Conservation (phyloP, 2,888 invertebrate genomes). For the Eupithecia pulchellata region DNA sequence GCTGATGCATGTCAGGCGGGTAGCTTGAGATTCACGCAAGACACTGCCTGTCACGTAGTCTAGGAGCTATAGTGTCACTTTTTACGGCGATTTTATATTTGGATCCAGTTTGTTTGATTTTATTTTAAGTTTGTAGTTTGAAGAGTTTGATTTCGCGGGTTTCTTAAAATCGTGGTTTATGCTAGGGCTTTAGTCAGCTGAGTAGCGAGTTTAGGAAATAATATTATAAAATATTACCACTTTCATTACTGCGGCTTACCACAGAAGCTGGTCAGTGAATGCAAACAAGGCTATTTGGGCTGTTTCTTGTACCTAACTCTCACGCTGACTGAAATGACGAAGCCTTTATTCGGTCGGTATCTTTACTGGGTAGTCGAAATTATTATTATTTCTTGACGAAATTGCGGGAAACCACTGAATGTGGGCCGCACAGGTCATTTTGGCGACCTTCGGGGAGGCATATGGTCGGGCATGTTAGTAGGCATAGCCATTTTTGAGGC, state of each 20-base stretch:
- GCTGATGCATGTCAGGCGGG: constrained; percentile 38
- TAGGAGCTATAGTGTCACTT: constrained; percentile 5
- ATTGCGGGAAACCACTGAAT: neutral
- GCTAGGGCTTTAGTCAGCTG: neutral
- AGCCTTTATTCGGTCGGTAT: neutral
- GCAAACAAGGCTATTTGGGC: neutral
- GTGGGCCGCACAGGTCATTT: neutral
- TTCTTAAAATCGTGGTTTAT: neutral
- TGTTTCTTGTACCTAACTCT: neutral
- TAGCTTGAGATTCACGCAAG: constrained; percentile 64
- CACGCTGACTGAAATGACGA: neutral
- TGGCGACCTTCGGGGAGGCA: neutral
- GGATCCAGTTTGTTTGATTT: too few species aligned
- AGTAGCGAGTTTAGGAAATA: neutral
- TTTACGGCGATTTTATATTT: neutral
- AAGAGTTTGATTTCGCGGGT: constrained; percentile 47
- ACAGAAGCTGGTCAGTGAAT: neutral
- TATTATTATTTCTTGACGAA: neutral
- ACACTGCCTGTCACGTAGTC: constrained; percentile 72
- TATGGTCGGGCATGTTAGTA: too few species aligned
- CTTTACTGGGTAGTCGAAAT: neutral
- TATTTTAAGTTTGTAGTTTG: neutral
- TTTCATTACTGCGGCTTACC: too few species aligned
- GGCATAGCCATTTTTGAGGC: too few species aligned
- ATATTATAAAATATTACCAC: neutral